phyloP scores from a whole-genome alignment of 2,113 vertebrate genomes.

The Pao palembangensis region DNA sequence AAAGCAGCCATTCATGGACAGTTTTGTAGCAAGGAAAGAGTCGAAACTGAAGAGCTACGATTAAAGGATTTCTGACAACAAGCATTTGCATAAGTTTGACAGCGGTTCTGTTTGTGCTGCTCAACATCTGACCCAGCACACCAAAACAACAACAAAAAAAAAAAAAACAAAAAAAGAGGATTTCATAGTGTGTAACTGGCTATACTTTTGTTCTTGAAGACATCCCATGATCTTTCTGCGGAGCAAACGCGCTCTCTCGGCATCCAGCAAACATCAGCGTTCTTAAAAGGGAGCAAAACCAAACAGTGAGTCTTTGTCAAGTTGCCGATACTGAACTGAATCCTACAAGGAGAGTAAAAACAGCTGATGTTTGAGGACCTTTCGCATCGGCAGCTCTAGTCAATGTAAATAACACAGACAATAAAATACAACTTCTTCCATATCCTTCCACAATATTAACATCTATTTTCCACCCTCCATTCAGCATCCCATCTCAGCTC shows the following conservation, averaged over 20 bases:
- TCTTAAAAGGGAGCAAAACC: slow-evolving; percentile 29
- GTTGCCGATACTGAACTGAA: slow-evolving; percentile 21
- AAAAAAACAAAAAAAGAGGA: slow-evolving; percentile 1
- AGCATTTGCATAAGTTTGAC: slow-evolving; percentile 24
- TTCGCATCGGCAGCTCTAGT: slow-evolving; percentile 13
- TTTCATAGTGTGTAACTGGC: slow-evolving; percentile 5
- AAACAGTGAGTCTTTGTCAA: not conserved
- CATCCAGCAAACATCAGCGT: slow-evolving; percentile 4
- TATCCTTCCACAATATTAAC: slow-evolving; percentile 17
- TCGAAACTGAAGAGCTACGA: slow-evolving; percentile 16
- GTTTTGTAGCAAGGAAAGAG: slow-evolving; percentile 10
- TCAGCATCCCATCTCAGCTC: slow-evolving; percentile 3
- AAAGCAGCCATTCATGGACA: slow-evolving; percentile 36
- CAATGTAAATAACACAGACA: slow-evolving; percentile 33
- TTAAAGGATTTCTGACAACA: slow-evolving; percentile 24
- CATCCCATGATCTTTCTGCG: slow-evolving; percentile 9
- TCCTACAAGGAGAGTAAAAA: slow-evolving; percentile 14
- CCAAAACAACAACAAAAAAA: not conserved
- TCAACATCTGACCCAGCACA: not conserved
- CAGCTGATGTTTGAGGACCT: not conserved
- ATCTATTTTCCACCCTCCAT: slow-evolving; percentile 17
- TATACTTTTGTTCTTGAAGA: slow-evolving; percentile 12
- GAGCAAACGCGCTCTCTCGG: slow-evolving; percentile 1
- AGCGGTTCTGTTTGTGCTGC: slow-evolving; percentile 3
- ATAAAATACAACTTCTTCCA: slow-evolving; percentile 32